phyloP scores from a whole-genome alignment of 2,888 invertebrate species.

The Lycaena phlaeas region DNA sequence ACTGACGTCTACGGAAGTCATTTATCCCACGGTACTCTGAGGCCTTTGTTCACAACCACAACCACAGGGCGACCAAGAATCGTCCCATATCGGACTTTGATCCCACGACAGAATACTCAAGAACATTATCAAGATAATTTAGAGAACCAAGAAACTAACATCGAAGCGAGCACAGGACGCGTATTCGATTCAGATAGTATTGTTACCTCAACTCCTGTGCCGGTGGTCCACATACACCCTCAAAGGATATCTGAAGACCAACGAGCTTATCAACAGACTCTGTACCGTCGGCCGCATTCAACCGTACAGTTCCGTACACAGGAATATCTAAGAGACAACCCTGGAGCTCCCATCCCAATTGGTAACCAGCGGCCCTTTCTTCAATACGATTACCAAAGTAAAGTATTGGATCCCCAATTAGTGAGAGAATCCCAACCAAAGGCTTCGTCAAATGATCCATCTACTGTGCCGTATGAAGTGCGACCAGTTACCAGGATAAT shows the following conservation, averaged over 20 bases:
- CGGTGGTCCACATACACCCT: conserved; percentile 68
- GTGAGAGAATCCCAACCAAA: conserved; percentile 45
- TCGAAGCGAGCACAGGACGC: conserved; percentile 69
- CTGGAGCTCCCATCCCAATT: conserved; percentile 60
- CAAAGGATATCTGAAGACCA: conserved; percentile 45
- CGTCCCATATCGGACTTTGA: conserved; percentile 63
- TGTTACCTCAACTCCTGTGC: conserved; percentile 67
- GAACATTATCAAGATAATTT: conserved; percentile 54
- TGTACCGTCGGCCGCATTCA: conserved; percentile 45
- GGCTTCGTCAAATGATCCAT: no score
- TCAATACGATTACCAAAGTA: conserved; percentile 60
- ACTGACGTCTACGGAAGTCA: conserved; percentile 80
- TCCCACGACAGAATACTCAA: conserved; percentile 62
- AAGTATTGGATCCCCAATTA: conserved; percentile 60
- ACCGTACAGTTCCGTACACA: conserved; percentile 55
- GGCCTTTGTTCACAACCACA: conserved; percentile 79
- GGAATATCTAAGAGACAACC: conserved; percentile 64
- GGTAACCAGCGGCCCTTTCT: conserved; percentile 67
- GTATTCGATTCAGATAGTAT: conserved; percentile 59
- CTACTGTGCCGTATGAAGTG: conserved; percentile 42
- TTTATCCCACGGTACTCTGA: conserved; percentile 74
- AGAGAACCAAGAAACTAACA: conserved; percentile 56
- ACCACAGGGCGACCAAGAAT: conserved; percentile 65
- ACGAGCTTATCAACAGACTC: conserved; percentile 49
- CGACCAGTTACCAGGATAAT: conserved; percentile 56